Evolutionary conservation across 2,888 invertebrate species (phyloP), one percentile per base, ranked within the genome.

Genomic region (Actias luna): DNA sequence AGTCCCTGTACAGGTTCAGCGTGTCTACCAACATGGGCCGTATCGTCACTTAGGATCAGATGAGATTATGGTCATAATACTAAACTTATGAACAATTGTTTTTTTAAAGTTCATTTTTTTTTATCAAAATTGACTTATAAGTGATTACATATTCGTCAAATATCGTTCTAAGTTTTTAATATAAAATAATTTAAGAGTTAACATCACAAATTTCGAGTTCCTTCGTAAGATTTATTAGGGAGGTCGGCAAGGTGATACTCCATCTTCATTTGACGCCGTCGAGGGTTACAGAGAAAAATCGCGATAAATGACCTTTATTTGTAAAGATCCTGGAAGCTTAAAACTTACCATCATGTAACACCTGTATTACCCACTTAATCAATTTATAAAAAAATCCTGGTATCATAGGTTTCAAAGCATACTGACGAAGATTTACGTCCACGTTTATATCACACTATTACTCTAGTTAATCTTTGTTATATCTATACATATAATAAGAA

Each of bases 211-310:
- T 61, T 61, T 22, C 33, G 5, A 22, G 57, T 61, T 61, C 16
- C 33, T 57, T 42, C 22, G 27, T 22, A 67, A 73, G 73, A 79
- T 79, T 78, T 79, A 78, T 80, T 73, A 66, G 63, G 64, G 66
- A 67, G 74, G 72, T 72, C 69, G 71, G 64, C 70, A 72, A 78
- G 73, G 69, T 70, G 71, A 68, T 62, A 67, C 71, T 80, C 72
- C 67, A 73, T 82, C 80, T 82, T 82, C 79, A 82, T 79, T 78
- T 75, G 70, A 70, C 67, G 75, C 68, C 74, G 69, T 66, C 77
- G 72, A 65, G 66, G 67, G 58, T 57, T 66, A 65, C 61, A 70
- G 59, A 67, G 69, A 67, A 64, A 68, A 64, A 67, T 71, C 68
- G 66, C 75, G 72, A 80, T 76, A 70, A 75, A 80, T 79, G 67